Evolutionary conservation across 2,797 vertebrate genomes (phyloP).

Genomic region (Poliocrania exsul): DNA sequence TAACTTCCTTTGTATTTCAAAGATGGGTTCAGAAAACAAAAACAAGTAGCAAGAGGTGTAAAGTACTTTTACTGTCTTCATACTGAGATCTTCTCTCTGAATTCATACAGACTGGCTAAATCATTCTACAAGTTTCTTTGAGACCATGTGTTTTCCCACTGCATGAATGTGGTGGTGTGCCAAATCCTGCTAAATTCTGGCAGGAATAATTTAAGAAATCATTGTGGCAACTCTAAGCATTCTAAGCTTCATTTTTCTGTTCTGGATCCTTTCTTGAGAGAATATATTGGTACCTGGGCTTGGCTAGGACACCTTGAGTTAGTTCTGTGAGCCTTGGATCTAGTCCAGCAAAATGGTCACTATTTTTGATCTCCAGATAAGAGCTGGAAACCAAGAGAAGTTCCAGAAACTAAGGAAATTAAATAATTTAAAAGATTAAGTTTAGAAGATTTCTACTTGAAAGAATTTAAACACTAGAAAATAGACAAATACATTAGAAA

Average conservation of each 20-base stretch:
- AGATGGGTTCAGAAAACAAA: background rate
- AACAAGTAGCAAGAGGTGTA: background rate
- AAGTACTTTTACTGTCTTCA: background rate
- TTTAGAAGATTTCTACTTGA: background rate
- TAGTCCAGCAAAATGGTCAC: background rate
- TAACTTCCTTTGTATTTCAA: background rate
- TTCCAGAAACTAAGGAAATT: background rate
- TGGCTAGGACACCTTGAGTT: background rate
- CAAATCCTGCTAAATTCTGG: background rate
- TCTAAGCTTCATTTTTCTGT: background rate
- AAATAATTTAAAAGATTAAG: background rate
- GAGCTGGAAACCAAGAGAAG: background rate
- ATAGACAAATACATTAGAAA: background rate
- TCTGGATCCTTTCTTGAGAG: background rate
- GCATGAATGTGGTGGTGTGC: background rate
- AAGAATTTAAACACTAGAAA: background rate
- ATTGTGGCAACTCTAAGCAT: fast-evolving
- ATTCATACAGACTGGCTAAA: background rate
- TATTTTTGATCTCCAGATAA: background rate
- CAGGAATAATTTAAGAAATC: background rate
- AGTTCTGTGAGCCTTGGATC: background rate
- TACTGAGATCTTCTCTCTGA: background rate
- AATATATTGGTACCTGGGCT: background rate
- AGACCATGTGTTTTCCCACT: background rate
- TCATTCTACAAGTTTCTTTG: background rate